A percentile compares a stretch with the other conserved stretches of the same genome.
Conservation (phyloP, 2,888 invertebrate species). For the Lasioglossum calceatum region DNA sequence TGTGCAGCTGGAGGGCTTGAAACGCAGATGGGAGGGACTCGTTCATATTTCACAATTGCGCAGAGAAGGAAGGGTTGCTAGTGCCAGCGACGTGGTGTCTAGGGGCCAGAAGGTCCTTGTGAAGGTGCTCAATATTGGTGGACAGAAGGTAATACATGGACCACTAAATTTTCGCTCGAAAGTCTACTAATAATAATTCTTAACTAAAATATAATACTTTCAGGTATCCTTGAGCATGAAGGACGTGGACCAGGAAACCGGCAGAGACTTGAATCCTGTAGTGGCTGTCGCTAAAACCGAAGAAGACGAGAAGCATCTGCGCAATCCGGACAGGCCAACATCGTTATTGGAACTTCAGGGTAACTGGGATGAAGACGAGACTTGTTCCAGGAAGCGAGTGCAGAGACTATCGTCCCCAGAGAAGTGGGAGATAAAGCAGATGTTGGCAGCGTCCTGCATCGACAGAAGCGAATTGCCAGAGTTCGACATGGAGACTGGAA, state of each 20-base stretch:
- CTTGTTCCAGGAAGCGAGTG: constrained; percentile 92
- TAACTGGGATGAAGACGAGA: constrained; percentile 91
- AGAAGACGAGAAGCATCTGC: constrained; percentile 89
- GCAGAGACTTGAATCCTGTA: constrained; percentile 96
- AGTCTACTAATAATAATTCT: not conserved
- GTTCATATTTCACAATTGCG: constrained; percentile 98
- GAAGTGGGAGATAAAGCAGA: constrained; percentile 98
- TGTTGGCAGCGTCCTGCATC: constrained; percentile 82
- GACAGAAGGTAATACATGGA: constrained; percentile 87
- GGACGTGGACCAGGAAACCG: constrained; percentile 98
- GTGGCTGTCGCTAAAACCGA: constrained; percentile 88
- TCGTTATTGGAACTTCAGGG: constrained; percentile 85
- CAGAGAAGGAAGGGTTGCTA: constrained; percentile 96
- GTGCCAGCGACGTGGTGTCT: constrained; percentile 96
- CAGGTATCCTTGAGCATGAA: constrained; percentile 95
- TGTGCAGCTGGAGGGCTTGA: constrained; percentile 96
- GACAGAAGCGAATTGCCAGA: constrained; percentile 94
- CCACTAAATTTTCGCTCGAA: too few relatives aligned
- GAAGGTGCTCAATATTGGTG: constrained; percentile 96
- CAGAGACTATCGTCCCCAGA: constrained; percentile 98
- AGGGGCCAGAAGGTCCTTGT: constrained; percentile 94
- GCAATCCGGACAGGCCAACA: constrained; percentile 96
- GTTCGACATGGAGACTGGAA: constrained; percentile 98
- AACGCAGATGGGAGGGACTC: constrained; percentile 96
- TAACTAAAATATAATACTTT: not conserved